A percentile compares a stretch with the other conserved stretches of the same genome.
phyloP scores from a whole-genome alignment of 2,888 invertebrate species.

The Copidosoma aretas region DNA sequence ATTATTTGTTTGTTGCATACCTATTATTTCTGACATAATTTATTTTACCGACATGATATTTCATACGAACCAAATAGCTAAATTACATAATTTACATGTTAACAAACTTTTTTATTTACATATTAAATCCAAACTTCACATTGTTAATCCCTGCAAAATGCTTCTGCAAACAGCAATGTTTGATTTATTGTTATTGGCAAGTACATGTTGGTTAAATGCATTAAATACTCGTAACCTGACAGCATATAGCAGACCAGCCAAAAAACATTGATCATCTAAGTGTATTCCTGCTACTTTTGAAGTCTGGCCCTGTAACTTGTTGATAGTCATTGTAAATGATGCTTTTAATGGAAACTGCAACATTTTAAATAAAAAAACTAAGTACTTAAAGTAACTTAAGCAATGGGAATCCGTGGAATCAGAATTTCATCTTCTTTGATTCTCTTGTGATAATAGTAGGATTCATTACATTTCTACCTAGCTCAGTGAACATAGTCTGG shows the following conservation, averaged over 20 bases:
- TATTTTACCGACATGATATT: too few relatives aligned
- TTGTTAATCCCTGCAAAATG: too few relatives aligned
- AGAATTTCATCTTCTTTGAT: conserved; percentile 35
- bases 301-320: conserved; percentile 57
- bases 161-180: too few relatives aligned
- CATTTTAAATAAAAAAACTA: conserved; percentile 46
- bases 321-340: conserved; percentile 55
- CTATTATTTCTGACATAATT: too few relatives aligned
- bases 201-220: too few relatives aligned
- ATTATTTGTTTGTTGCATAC: too few relatives aligned
- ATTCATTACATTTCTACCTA: conserved; percentile 49
- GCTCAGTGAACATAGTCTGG: conserved; percentile 39
- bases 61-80: too few relatives aligned
- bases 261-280: conserved; percentile 54
- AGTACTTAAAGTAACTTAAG: conserved; percentile 36
- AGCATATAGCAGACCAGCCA: conserved; percentile 57
- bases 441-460: conserved; percentile 47
- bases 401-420: conserved; percentile 42
- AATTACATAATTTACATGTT: too few relatives aligned
- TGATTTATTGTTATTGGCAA: too few relatives aligned
- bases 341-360: conserved; percentile 50
- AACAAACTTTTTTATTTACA: too few relatives aligned
- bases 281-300: conserved; percentile 52
- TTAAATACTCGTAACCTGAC: conserved; percentile 47
- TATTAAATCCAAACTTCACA: too few relatives aligned